Conservation (phyloP, 2,113 vertebrate species). For the Baryphthengus martii region DNA sequence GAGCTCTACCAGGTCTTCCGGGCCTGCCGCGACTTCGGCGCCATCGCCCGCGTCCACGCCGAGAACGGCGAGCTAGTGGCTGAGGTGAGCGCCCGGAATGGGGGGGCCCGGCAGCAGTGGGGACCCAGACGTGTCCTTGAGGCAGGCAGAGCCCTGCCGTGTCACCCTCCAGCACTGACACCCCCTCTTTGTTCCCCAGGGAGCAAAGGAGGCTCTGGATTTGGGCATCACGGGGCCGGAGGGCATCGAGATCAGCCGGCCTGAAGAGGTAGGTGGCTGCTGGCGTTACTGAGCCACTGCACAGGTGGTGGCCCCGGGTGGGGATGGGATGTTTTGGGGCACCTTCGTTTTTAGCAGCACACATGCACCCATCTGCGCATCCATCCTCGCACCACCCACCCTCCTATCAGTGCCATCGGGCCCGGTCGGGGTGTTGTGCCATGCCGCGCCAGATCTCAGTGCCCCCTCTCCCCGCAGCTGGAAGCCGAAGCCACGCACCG, state of each 20-base stretch:
- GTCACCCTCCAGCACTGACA: background rate
- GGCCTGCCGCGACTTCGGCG: conserved; percentile 91
- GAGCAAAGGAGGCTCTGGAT: conserved; percentile 90
- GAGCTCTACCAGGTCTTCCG: conserved; percentile 93
- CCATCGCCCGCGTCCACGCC: conserved; percentile 89
- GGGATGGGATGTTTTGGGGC: background rate
- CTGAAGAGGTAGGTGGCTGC: conserved; percentile 83
- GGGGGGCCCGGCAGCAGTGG: rapidly evolving
- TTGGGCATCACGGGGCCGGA: conserved; percentile 94
- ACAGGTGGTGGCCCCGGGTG: rapidly evolving
- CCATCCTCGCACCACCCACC: background rate
- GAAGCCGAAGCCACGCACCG: conserved; percentile 94
- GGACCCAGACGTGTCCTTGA: background rate
- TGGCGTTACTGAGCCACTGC: rapidly evolving
- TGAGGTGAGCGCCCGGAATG: conserved; percentile 74
- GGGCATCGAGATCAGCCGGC: conserved; percentile 95
- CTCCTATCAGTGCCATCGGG: background rate
- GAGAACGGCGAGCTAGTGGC: conserved; percentile 96
- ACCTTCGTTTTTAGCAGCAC: rapidly evolving
- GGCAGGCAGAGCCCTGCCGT: background rate
- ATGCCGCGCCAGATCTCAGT: rapidly evolving
- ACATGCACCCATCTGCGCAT: background rate
- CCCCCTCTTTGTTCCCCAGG: conserved; percentile 66
- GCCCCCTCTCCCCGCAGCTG: conserved; percentile 73
- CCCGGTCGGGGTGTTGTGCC: background rate